phyloP scores from a whole-genome alignment of 2,888 invertebrate species.

The Yponomeuta sedellus region DNA sequence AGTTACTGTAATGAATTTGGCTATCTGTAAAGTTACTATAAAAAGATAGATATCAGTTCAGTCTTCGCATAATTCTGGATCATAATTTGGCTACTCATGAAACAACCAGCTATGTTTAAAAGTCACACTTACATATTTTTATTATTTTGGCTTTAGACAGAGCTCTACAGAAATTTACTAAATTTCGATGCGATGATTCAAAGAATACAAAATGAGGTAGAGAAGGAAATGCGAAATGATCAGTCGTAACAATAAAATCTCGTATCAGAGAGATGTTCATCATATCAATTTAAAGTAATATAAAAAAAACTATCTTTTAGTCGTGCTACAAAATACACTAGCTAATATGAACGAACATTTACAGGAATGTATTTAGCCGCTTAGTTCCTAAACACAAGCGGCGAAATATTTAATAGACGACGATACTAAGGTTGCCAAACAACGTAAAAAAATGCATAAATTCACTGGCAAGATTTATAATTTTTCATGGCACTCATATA shows the following conservation, averaged over 20 bases:
- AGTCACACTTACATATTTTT: background rate
- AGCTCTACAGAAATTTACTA: background rate
- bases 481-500: constrained; percentile 27
- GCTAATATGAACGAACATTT: constrained; percentile 30
- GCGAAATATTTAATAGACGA: background rate
- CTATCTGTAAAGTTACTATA: constrained; percentile 5
- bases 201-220: constrained; percentile 35
- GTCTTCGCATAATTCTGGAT: constrained; percentile 4
- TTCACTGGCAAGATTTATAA: constrained; percentile 10
- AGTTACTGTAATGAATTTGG: background rate
- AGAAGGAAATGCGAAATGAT: constrained; percentile 37
- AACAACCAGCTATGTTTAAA: background rate
- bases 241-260: constrained; percentile 11
- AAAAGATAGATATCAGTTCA: constrained; percentile 9
- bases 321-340: constrained; percentile 4
- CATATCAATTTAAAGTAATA: background rate
- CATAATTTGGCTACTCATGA: constrained; percentile 4
- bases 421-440: background rate
- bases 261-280: background rate
- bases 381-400: constrained; percentile 5
- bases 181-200: background rate
- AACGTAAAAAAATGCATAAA: background rate
- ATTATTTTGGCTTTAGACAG: background rate
- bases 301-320: background rate
- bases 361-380: constrained; percentile 52